Conservation (phyloP, 2,113 vertebrate species). For the Caranx melampygus region DNA sequence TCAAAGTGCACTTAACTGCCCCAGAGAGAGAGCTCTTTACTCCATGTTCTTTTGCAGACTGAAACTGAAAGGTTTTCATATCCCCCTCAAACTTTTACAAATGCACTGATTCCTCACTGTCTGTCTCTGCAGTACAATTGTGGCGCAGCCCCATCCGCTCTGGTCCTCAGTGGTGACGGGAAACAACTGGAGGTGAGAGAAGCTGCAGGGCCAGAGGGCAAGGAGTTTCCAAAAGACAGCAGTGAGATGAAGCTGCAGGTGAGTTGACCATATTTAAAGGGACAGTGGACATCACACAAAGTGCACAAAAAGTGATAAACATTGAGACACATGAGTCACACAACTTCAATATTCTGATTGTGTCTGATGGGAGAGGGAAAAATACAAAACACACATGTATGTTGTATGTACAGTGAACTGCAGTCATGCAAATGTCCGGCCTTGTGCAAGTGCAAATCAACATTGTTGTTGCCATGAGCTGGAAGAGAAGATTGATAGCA, state of each 20-base stretch:
- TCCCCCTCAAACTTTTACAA: not conserved
- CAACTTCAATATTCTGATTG: too few species aligned
- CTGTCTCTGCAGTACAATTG: slow-evolving; percentile 70
- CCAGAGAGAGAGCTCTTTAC: slow-evolving; percentile 27
- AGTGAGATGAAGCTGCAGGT: slow-evolving; percentile 76
- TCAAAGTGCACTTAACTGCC: slow-evolving; percentile 41
- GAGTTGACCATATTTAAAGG: slow-evolving; percentile 54
- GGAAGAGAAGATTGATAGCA: not conserved
- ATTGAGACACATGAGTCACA: not conserved
- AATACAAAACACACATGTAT: too few species aligned
- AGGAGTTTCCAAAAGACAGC: slow-evolving; percentile 62
- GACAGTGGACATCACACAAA: not conserved
- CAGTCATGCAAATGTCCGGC: too few species aligned
- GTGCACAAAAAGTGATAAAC: not conserved
- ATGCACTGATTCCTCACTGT: slow-evolving; percentile 31
- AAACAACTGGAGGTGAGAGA: slow-evolving; percentile 60
- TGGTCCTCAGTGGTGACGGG: slow-evolving; percentile 34
- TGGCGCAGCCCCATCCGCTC: slow-evolving; percentile 34
- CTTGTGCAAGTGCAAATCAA: too few species aligned
- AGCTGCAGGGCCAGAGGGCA: slow-evolving; percentile 45
- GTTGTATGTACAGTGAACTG: too few species aligned
- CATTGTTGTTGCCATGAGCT: not conserved
- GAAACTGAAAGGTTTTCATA: slow-evolving; percentile 21
- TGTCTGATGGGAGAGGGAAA: too few species aligned
- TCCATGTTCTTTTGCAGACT: not conserved